phyloP scores from a whole-genome alignment of 2,113 vertebrate species.

The Athene cunicularia region DNA sequence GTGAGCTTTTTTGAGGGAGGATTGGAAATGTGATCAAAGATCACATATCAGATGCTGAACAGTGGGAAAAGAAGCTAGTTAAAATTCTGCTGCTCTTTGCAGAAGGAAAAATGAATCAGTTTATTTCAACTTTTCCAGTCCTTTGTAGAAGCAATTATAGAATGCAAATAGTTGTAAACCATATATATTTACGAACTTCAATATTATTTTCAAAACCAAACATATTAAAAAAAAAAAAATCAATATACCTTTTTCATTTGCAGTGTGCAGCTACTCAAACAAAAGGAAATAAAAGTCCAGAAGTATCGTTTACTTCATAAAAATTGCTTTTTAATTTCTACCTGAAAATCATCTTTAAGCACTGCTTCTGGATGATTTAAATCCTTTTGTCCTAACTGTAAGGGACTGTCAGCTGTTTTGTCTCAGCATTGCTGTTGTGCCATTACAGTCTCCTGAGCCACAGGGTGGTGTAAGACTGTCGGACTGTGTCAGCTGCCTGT shows the following conservation, averaged over 20 bases:
- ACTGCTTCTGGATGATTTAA: not conserved
- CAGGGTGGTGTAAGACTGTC: too few relatives aligned
- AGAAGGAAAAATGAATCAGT: not conserved
- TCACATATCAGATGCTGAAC: not conserved
- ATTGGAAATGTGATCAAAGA: not conserved
- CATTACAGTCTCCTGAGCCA: too few relatives aligned
- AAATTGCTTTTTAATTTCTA: not conserved
- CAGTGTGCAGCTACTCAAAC: not conserved
- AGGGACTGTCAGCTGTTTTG: too few relatives aligned
- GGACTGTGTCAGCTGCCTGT: too few relatives aligned
- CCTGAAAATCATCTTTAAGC: not conserved
- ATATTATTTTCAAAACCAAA: conserved; percentile 39
- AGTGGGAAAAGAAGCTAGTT: not conserved
- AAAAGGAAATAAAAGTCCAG: conserved; percentile 15
- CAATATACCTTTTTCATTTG: conserved; percentile 23
- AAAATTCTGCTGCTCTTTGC: conserved; percentile 15
- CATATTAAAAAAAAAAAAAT: not conserved
- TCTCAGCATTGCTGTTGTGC: too few relatives aligned
- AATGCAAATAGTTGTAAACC: conserved; percentile 58
- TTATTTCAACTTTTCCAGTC: conserved; percentile 2
- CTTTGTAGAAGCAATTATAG: conserved; percentile 37
- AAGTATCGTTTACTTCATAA: not conserved
- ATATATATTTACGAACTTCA: conserved; percentile 6
- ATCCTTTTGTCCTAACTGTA: not conserved
- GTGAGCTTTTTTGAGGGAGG: not conserved